Base-by-base conservation (phyloP, 2,797 vertebrate genomes). In the Eulemur albifrons region DNA sequence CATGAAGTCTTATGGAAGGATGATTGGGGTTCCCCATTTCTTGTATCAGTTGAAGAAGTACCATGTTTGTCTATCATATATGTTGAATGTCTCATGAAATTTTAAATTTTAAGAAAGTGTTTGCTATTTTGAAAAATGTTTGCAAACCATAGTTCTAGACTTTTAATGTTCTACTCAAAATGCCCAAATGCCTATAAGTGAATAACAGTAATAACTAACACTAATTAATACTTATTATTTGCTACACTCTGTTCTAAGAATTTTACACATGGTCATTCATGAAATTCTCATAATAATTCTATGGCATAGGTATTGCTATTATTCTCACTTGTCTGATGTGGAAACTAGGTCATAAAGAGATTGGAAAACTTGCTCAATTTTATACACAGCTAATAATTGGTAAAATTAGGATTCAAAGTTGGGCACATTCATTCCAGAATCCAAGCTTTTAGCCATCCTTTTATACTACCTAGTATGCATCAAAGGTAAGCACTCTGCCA, bases 291-390 rank as follows among this genome's bases (percentile, higher is more conserved):
- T 70, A 80, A 23, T 65, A 65, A 83, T 23, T 5, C 11, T 54
- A 17, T 50, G 14, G 67, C 20, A 86, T 27, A 54, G 32, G 6
- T 48, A 54, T 81, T 93, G 32, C 30, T 48, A 67, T 79, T 83
- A 94, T n/a, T 93, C 50, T 96, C n/a, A 90, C 11, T 86, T 87
- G 84, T 92, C 35, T 75, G 23, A 81, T 83, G 25, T 27, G 77
- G 43, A 90, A 82, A 88, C 5, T 59, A 4, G 35, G 38, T 8
- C 30, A 59, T 21, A 75, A 79, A 93, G 35, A 43, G 5, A 9
- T 85, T 88, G 86, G 15, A 76, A 94, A 89, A 38, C 17, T 77
- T 81, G 17, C 15, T 52, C 45, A 91, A 48, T 54, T 50, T 48
- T 59, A 87, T 13, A 2, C 35, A 43, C 40, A 79, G 32, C 23